Percentiles rank a stretch among this genome's conserved stretches.
Evolutionary conservation across 2,888 invertebrate species (phyloP).

Genomic region (Priocnemis perturbator): DNA sequence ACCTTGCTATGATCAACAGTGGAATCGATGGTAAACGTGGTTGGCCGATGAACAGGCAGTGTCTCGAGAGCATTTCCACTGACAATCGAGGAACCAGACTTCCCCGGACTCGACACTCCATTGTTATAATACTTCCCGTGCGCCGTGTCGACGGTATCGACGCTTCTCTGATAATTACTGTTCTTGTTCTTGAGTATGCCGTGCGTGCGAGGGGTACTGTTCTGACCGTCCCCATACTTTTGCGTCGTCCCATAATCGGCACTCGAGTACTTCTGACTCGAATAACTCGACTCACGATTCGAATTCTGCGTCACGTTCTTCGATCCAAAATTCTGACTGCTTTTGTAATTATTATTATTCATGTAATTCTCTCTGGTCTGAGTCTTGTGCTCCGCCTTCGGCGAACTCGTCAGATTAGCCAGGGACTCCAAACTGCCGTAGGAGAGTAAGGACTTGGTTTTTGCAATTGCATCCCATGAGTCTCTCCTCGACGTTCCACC

Average conservation of each 20-base stretch:
- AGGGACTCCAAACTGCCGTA: constrained; percentile 83
- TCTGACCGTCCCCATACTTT: constrained; percentile 58
- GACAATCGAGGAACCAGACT: constrained; percentile 63
- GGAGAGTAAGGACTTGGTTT: constrained; percentile 85
- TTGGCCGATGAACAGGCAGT: constrained; percentile 79
- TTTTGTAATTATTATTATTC: constrained; percentile 50
- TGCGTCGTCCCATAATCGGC: constrained; percentile 60
- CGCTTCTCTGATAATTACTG: constrained; percentile 65
- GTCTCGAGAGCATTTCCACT: constrained; percentile 80
- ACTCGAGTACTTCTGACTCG: constrained; percentile 55
- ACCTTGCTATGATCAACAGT: constrained; percentile 75
- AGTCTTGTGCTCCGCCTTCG: constrained; percentile 77
- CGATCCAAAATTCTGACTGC: constrained; percentile 64
- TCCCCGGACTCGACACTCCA: constrained; percentile 32
- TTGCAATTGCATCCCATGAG: constrained; percentile 89
- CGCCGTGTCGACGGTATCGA: constrained; percentile 61
- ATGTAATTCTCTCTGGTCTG: constrained; percentile 72
- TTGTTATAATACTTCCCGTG: constrained; percentile 63
- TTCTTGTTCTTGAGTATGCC: constrained; percentile 71
- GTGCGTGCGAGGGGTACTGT: constrained; percentile 59
- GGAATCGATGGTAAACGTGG: constrained; percentile 78
- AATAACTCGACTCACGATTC: constrained; percentile 59
- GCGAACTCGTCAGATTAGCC: constrained; percentile 81
- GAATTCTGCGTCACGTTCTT: constrained; percentile 61
- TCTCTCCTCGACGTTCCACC: constrained; percentile 81